Conservation (phyloP, 1,140 invertebrate genomes). For the Coptotermes formosanus region DNA sequence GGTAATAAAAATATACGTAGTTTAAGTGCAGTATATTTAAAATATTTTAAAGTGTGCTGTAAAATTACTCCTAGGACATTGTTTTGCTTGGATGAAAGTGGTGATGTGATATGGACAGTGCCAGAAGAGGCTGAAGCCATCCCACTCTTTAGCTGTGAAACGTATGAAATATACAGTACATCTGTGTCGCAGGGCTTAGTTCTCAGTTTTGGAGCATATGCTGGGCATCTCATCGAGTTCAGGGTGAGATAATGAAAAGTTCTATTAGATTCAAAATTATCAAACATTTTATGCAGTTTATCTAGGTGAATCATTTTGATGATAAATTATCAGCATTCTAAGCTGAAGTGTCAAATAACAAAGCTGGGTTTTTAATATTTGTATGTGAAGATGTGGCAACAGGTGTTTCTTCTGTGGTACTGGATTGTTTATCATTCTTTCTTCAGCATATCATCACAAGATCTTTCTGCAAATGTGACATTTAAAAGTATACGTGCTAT, state of each 20-base stretch:
- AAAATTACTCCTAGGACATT: slow-evolving; percentile 53
- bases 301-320: no score
- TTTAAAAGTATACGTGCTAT: no score
- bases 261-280: neutral
- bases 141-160: slow-evolving; percentile 65
- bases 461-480: no score
- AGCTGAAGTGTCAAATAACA: no score
- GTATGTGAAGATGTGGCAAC: no score
- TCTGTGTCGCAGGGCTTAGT: slow-evolving; percentile 42
- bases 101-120: slow-evolving; percentile 65
- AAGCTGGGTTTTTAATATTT: no score
- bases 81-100: slow-evolving; percentile 62
- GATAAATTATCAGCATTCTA: no score
- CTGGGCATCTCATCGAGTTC: slow-evolving; percentile 66
- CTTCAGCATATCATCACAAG: no score
- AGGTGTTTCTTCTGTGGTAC: no score
- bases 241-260: slow-evolving; percentile 48
- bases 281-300: no score
- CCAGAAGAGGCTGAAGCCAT: slow-evolving; percentile 56
- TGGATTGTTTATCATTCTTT: no score
- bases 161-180: slow-evolving; percentile 56
- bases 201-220: slow-evolving; percentile 59
- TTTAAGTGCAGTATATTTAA: neutral
- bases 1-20: neutral
- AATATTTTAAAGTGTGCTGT: slow-evolving; percentile 14